Conservation (phyloP, 2,888 invertebrate genomes). For the Ormyrus thymus region DNA sequence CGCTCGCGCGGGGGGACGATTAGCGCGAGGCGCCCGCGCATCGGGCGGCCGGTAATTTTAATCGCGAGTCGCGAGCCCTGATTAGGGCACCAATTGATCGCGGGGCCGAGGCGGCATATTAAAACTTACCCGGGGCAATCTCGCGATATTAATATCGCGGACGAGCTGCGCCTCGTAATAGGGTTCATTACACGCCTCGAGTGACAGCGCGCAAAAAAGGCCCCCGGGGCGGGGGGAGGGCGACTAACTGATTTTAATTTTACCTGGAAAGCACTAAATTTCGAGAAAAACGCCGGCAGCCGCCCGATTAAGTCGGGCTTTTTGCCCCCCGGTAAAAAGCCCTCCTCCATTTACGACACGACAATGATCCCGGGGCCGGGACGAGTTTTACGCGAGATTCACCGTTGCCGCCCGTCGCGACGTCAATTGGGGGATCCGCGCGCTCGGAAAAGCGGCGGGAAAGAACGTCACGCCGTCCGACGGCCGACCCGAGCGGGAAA, state of each 20-base stretch:
- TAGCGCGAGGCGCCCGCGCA: slow-evolving; percentile 7
- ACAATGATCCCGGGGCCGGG: no score
- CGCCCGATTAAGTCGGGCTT: no score
- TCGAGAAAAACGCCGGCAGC: not conserved
- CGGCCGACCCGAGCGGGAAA: not conserved
- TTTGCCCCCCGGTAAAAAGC: no score
- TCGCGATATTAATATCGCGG: slow-evolving; percentile 15
- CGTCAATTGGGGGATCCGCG: no score
- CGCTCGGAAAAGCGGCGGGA: no score
- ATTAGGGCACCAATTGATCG: slow-evolving; percentile 36
- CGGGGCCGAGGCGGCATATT: slow-evolving; percentile 2
- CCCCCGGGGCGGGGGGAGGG: no score
- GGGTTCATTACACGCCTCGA: not conserved
- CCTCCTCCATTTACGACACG: no score
- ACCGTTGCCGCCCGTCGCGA: no score
- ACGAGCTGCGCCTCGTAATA: not conserved
- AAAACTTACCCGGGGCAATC: slow-evolving; percentile 21
- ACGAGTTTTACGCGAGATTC: no score
- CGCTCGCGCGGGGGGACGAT: slow-evolving; percentile 7
- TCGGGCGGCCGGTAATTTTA: slow-evolving; percentile 24
- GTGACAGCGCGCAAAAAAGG: not conserved
- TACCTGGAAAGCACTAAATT: not conserved
- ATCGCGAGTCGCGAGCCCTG: slow-evolving; percentile 25
- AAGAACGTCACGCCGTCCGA: no score
- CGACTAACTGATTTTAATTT: not conserved